A percentile compares a stretch with the other conserved stretches of the same genome.
Evolutionary conservation across 2,888 invertebrate genomes (phyloP).

Genomic region (Pollenia griseotomentosa): DNA sequence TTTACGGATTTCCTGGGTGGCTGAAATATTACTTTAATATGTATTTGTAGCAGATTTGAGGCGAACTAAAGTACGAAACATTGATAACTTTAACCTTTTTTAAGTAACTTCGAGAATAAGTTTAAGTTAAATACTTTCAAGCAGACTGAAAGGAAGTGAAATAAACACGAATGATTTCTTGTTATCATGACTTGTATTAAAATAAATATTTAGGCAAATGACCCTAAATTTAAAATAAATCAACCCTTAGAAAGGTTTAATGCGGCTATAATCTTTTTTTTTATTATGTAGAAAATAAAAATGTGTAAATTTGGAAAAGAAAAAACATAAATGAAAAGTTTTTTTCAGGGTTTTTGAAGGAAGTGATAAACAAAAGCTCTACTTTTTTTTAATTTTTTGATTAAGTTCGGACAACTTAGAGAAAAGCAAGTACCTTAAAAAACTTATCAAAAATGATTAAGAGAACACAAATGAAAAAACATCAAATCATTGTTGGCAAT

Average conservation of each 20-base stretch:
- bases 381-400: too few species aligned
- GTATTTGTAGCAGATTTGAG: background rate
- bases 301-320: too few species aligned
- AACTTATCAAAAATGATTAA: too few species aligned
- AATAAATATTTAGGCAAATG: background rate
- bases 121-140: background rate
- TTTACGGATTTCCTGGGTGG: conserved; percentile 52
- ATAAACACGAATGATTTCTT: conserved; percentile 21
- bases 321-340: too few species aligned
- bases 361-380: too few species aligned
- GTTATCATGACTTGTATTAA: conserved; percentile 13
- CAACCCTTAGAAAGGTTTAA: conserved; percentile 2
- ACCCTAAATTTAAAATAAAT: background rate
- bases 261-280: background rate
- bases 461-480: too few species aligned
- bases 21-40: conserved; percentile 4
- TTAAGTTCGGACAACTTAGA: too few species aligned
- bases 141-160: conserved; percentile 19
- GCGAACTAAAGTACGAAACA: background rate
- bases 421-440: too few species aligned
- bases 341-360: too few species aligned
- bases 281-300: background rate
- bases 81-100: background rate
- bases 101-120: background rate
- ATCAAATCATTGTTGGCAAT: too few species aligned